Evolutionary conservation across 1,140 invertebrate species (phyloP), one percentile per base, ranked within the genome.

Genomic region (Sminthurides bifidus): DNA sequence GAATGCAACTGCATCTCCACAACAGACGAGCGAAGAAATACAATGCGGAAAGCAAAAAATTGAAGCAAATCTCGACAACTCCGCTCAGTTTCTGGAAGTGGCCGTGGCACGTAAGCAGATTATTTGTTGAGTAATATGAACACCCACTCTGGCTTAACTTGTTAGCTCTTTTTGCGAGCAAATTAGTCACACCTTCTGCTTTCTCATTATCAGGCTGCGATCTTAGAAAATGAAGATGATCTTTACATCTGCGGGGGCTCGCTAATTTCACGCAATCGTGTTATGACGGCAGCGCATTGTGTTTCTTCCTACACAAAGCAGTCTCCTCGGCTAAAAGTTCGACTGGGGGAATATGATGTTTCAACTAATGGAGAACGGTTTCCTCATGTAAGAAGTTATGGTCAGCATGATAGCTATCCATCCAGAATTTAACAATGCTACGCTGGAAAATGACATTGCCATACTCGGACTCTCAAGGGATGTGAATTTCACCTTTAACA

Each of bases 281-380:
- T 64, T 10, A 33, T 64, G 2, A 64, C 62, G n/a, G 58, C 59
- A 1, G 62, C 59, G 6, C 62, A 64, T 37, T 64, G 62, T 26
- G 37, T 64, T 19, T 30, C 26, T 2, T 31, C 70, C 37, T 74
- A 74, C 31, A 30, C 27, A 41, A 37, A 40, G 67, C 63, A 52
- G 52, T 60, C 30, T 41, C 61, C 26, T 52, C 58, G 53, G 14
- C 60, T 75, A 58, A 73, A 72, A 62, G 69, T 76, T 5, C 65
- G 72, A 14, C 67, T 74, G 0, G 76, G 76, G 4, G 74, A 76
- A 61, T 74, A 75, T 59, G 73, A 77, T 43, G 71, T 76, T 5
- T 69, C 68, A 24, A 68, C 67, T 3, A 70, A 68, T 14, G 58
- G 58, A 2, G 70, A 71, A 52, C 65, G 68, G 8, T 52, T 66